phyloP scores from a whole-genome alignment of 2,113 vertebrate species.

The Rattus norvegicus region GRCr8 NC_086037.1:52774501-52775000 shows the following conservation, averaged over 20 bases:
- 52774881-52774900: constrained; percentile 19
- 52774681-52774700: not conserved
- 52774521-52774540: not conserved
- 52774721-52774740: not conserved
- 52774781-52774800: not conserved
- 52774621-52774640: not conserved
- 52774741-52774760: not conserved
- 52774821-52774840: constrained; percentile 58
- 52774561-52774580: constrained; percentile 53
- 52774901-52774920: constrained; percentile 1
- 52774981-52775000: constrained; percentile 67
- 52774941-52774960: constrained; percentile 63
- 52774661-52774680: not conserved
- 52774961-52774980: constrained; percentile 70
- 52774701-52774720: not conserved
- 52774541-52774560: not conserved
- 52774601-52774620: not conserved
- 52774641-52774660: constrained; percentile 19
- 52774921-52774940: constrained; percentile 67
- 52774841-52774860: constrained; percentile 30
- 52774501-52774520: not conserved
- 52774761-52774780: not conserved
- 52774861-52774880: not conserved
- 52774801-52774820: not conserved
- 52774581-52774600: not conserved